These are phyloP conservation scores for Myotis davidii DNA, from an alignment of 2,113 vertebrate genomes.

Conservation along the genomic window DNA sequence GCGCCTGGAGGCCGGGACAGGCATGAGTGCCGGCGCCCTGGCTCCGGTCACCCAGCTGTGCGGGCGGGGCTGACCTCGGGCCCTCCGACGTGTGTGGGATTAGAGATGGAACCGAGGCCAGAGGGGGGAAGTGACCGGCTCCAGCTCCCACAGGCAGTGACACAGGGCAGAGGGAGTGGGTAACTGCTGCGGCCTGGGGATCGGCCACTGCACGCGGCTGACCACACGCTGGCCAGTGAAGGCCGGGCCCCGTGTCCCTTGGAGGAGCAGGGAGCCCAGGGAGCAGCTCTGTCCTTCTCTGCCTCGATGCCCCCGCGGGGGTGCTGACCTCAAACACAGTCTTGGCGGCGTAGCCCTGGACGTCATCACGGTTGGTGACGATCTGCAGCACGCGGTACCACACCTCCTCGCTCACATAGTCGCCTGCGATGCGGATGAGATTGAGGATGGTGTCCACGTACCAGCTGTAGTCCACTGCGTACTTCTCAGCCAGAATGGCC, in stretches of 20 bases:
- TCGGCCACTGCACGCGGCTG: fast-evolving
- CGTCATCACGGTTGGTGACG: conserved; percentile 95
- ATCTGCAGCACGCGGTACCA: conserved; percentile 97
- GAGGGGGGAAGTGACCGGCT: not conserved
- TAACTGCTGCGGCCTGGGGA: fast-evolving
- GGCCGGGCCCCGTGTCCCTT: fast-evolving
- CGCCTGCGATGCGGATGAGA: conserved; percentile 95
- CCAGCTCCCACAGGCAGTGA: not conserved
- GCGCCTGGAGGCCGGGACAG: conserved; percentile 82
- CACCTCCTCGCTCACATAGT: conserved; percentile 96
- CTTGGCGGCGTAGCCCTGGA: conserved; percentile 95
- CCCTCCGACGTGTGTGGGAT: not conserved
- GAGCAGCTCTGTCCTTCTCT: not conserved
- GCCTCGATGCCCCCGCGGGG: not conserved
- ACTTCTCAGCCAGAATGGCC: conserved; percentile 95
- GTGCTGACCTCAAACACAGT: conserved; percentile 93
- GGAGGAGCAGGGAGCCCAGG: not conserved
- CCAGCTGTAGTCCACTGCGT: conserved; percentile 96
- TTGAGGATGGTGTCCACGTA: conserved; percentile 97
- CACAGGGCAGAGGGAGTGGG: fast-evolving
- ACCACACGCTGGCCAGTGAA: not conserved
- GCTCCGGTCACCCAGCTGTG: fast-evolving
- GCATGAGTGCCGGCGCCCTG: fast-evolving
- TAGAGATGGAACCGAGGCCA: not conserved
- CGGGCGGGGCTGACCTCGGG: fast-evolving